Evolutionary conservation across 1,140 invertebrate genomes (phyloP).

Genomic region (Lordiphosa mommai): DNA sequence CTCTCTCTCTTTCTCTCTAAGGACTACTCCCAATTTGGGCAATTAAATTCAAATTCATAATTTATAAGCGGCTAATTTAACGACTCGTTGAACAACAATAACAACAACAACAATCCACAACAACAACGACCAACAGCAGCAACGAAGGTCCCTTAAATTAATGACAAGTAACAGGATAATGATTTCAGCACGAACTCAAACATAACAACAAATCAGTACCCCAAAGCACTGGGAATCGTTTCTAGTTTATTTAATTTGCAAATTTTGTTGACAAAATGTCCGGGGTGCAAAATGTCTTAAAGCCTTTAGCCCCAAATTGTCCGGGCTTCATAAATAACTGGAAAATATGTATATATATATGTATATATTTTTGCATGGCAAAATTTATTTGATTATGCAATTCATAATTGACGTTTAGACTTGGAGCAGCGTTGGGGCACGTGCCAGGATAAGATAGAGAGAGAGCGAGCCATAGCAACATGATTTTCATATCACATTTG

Average conservation of each 20-base stretch:
- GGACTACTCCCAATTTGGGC: conserved; percentile 30
- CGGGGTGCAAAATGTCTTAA: too few relatives aligned
- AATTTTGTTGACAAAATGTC: too few relatives aligned
- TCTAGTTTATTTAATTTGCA: too few relatives aligned
- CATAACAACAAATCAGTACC: too few relatives aligned
- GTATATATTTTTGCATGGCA: conserved; percentile 24
- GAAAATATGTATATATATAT: too few relatives aligned
- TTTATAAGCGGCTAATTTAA: conserved; percentile 70
- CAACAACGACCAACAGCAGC: conserved; percentile 18
- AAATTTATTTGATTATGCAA: conserved; percentile 68
- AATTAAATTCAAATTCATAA: conserved; percentile 71
- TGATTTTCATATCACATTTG: conserved; percentile 52
- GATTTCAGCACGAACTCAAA: conserved; percentile 66
- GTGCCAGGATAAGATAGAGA: background rate
- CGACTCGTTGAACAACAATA: conserved; percentile 39
- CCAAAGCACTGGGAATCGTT: too few relatives aligned
- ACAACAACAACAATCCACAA: conserved; percentile 38
- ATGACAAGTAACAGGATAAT: conserved; percentile 72
- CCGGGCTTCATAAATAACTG: conserved; percentile 54
- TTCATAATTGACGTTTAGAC: conserved; percentile 65
- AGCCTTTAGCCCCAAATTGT: background rate
- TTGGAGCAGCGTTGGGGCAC: too few relatives aligned
- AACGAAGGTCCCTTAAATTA: conserved; percentile 48
- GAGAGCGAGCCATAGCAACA: conserved; percentile 31
- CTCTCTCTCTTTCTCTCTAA: conserved; percentile 12